phyloP scores from a whole-genome alignment of 2,888 invertebrate genomes.

The Agrotis puta region DNA sequence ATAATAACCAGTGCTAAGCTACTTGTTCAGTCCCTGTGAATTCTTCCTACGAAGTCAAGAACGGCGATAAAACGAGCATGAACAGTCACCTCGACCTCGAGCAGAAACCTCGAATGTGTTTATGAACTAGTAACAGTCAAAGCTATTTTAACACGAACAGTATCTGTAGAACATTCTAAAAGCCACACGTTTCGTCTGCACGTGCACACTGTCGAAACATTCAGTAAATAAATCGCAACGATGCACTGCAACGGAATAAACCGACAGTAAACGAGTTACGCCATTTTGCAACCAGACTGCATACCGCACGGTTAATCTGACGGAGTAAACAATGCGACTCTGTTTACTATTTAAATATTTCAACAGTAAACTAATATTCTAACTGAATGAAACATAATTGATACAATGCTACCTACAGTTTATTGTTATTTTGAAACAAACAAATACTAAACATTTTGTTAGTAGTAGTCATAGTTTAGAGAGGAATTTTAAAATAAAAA shows the following conservation, averaged over 20 bases:
- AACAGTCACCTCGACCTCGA: too few species aligned
- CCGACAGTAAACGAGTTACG: constrained; percentile 26
- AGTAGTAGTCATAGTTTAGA: neutral
- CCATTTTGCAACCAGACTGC: constrained; percentile 5
- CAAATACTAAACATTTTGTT: neutral
- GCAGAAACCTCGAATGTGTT: neutral
- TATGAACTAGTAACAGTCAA: neutral
- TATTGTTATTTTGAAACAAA: neutral
- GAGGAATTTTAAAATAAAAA: neutral
- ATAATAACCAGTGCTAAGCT: too few species aligned
- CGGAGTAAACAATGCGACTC: constrained; percentile 10
- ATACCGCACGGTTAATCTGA: constrained; percentile 12
- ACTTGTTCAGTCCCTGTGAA: neutral
- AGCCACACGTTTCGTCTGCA: constrained; percentile 25
- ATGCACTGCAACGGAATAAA: constrained; percentile 22
- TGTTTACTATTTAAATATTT: constrained; percentile 35
- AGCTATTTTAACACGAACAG: constrained; percentile 11
- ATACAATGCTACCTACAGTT: neutral
- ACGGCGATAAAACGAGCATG: neutral
- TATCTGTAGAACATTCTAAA: constrained; percentile 15
- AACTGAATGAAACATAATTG: neutral
- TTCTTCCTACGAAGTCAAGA: neutral
- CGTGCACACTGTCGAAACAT: constrained; percentile 23
- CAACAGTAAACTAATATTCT: constrained; percentile 3
- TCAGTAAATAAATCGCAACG: constrained; percentile 37